phyloP scores from a whole-genome alignment of 2,113 vertebrate genomes.

The Argyrosomus japonicus region DNA sequence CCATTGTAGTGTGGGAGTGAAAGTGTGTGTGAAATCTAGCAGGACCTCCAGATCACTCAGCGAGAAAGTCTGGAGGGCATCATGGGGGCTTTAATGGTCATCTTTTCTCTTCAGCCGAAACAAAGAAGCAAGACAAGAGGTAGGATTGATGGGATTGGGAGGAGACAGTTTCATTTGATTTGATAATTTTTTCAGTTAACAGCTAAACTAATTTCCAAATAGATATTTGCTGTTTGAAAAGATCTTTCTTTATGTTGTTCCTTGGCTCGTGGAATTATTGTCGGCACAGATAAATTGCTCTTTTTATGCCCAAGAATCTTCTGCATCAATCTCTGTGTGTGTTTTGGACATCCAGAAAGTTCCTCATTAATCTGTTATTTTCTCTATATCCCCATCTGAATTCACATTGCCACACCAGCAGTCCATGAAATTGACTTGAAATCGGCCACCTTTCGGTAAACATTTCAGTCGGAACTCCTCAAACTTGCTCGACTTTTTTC shows the following conservation, averaged over 20 bases:
- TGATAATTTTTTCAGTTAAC: neutral
- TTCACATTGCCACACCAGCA: slow-evolving; percentile 62
- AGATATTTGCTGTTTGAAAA: neutral
- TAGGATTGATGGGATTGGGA: slow-evolving; percentile 57
- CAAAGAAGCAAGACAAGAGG: slow-evolving; percentile 75
- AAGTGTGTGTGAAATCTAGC: slow-evolving; percentile 62
- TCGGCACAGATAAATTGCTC: neutral
- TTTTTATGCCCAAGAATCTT: neutral
- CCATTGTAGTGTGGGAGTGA: slow-evolving; percentile 37
- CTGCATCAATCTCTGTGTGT: neutral
- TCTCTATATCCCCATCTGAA: slow-evolving; percentile 48
- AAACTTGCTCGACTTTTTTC: slow-evolving; percentile 55
- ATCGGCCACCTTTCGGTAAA: slow-evolving; percentile 37
- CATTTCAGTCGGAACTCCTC: slow-evolving; percentile 36
- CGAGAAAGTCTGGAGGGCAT: slow-evolving; percentile 66
- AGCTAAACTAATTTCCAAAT: neutral
- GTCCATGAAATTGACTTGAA: slow-evolving; percentile 77
- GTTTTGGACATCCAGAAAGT: slow-evolving; percentile 13
- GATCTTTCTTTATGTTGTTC: neutral
- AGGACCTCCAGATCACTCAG: slow-evolving; percentile 72
- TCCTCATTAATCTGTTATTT: slow-evolving; percentile 46
- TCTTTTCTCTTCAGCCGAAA: slow-evolving; percentile 82
- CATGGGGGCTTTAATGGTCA: slow-evolving; percentile 75
- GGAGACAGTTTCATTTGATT: neutral
- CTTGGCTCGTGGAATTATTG: neutral